Conservation (phyloP, 2,888 invertebrate genomes). For the Therioaphis trifolii region DNA sequence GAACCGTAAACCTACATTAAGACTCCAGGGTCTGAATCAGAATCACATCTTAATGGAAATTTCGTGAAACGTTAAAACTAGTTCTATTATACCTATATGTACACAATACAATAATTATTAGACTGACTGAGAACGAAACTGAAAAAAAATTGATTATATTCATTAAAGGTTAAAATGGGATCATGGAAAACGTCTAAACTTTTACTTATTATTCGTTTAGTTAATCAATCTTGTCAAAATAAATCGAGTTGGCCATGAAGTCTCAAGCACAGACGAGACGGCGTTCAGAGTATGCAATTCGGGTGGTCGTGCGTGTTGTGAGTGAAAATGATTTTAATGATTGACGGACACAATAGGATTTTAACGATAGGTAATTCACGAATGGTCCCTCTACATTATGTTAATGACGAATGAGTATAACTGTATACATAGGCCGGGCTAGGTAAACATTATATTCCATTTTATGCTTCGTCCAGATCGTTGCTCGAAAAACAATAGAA, state of each 20-base stretch:
- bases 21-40: background rate
- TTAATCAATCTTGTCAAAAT: background rate
- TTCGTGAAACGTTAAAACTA: conserved; percentile 1
- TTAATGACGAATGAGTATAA: too few species aligned
- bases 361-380: background rate
- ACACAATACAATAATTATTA: background rate
- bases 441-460: too few species aligned
- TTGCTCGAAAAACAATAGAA: too few species aligned
- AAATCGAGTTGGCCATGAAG: background rate
- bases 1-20: background rate
- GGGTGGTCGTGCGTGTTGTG: conserved; percentile 3
- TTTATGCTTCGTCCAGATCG: too few species aligned
- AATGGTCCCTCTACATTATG: too few species aligned
- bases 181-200: conserved; percentile 27
- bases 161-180: conserved; percentile 11
- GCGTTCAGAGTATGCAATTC: conserved; percentile 17
- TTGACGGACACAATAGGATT: background rate
- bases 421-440: too few species aligned
- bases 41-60: conserved; percentile 20
- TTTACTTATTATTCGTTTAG: background rate
- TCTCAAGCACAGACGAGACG: background rate
- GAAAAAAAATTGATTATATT: background rate
- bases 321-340: conserved; percentile 7
- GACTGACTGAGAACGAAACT: background rate
- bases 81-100: too few species aligned